Evolutionary conservation across 2,113 vertebrate species (phyloP), one percentile per base, ranked within the genome.

Genomic region (Lanius collurio): DNA sequence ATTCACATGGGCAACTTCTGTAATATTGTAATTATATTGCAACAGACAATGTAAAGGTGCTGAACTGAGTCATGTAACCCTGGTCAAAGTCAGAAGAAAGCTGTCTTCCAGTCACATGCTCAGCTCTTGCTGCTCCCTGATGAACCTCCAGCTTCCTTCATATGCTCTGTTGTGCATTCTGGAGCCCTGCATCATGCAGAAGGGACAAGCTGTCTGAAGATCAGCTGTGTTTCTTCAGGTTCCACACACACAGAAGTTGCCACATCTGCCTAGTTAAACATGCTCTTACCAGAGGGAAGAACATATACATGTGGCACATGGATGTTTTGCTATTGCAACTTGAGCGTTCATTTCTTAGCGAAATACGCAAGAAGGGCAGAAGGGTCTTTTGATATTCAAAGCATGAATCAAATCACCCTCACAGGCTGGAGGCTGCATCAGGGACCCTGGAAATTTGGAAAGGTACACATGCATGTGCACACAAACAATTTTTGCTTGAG

Each of bases 31-130:
- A 68, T 91, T 71, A 19, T 28, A 57, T 30, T 76, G 17, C 31
- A 71, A 56, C 12, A 79, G n/a, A 10, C 49, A 79, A 19, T 31
- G 3, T 7, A 3, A 78, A 84, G 57, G 37, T 63, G 27, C 49
- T 60, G 49, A 90, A 41, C 35, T 41, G 53, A 71, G 68, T 47
- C 42, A 30, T 24, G 14, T 80, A 68, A 62, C 18, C 20, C 16
- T 15, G 23, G 30, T 47, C 18, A 85, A 44, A 82, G 49, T 47
- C 60, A 68, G 74, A 70, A 87, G 65, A 76, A 52, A 65, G 12
- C 23, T 69, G 20, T 1, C 0, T 69, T 68, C 37, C 41, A 69
- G 28, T 24, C n/a, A 21, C 10, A 19, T 0, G 1, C 23, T 31
- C 28, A 56, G 10, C 73, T 69, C 22, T 55, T 71, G 31, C 30